A percentile compares a stretch with the other conserved stretches of the same genome.
Conservation (phyloP, 2,888 invertebrate species). For the Orchesella flavescens region DNA sequence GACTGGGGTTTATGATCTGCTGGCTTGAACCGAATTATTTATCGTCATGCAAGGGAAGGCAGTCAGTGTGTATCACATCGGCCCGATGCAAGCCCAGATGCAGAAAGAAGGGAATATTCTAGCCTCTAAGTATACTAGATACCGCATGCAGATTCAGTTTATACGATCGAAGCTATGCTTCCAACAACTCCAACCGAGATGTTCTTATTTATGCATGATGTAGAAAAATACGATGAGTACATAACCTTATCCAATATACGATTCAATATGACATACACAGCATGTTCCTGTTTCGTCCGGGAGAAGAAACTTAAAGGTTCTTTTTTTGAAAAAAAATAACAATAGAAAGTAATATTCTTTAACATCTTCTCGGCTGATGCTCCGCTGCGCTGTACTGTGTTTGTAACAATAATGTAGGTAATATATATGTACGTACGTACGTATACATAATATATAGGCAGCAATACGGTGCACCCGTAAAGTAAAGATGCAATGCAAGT, state of each 20-base stretch:
- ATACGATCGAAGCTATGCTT: background rate
- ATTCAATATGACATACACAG: no score
- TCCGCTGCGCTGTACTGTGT: no score
- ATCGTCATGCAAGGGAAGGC: conserved; percentile 15
- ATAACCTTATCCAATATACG: conserved; percentile 45
- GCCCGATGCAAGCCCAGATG: conserved; percentile 12
- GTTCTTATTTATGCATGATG: conserved; percentile 15
- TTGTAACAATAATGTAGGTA: no score
- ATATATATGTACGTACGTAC: no score
- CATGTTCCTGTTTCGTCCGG: background rate
- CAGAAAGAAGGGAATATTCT: background rate
- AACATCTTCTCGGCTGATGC: no score
- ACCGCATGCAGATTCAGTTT: background rate
- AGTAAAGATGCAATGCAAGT: no score
- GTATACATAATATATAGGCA: no score
- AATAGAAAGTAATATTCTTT: no score
- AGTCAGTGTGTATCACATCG: background rate
- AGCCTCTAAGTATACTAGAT: background rate
- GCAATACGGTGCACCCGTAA: no score
- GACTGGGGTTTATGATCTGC: background rate
- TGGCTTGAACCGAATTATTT: conserved; percentile 32
- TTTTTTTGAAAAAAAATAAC: background rate
- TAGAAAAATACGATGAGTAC: background rate
- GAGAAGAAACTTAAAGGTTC: conserved; percentile 3
- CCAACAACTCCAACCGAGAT: background rate